Base-by-base conservation (phyloP, 1,140 invertebrate species). In the Drosophila tristis region DNA sequence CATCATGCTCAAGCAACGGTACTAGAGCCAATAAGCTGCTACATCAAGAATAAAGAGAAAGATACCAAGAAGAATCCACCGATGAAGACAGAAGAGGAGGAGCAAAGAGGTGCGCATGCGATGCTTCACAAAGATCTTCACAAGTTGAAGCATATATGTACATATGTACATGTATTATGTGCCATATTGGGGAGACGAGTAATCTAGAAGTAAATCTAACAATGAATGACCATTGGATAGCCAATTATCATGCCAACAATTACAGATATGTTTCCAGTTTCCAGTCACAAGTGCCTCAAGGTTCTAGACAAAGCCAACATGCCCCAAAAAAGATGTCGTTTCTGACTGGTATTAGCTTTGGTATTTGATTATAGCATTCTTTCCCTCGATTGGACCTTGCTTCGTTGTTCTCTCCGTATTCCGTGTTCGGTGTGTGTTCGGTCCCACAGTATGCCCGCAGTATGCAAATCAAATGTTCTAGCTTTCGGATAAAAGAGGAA, bases 381-480 rank as follows among this genome's bases (percentile, higher is more conserved):
- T 61, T 50, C 51, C 64, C 51, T 53, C 57, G 60, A 61, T 67
- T 58, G 44, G 35, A 68, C 58, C 78, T 75, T 64, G 54, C 59
- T n/a, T 35, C 47, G 62, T 47, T 11, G 50, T 11, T 53, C 29
- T 53, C 29, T 31, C 55, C 56, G 62, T 70, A 15, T 57, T 62
- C 50, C 15, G 23, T 15, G 31, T n/a, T n/a, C n/a, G n/a, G n/a
- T 25, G 25, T 57, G 16, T n/a, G 16, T 16, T 49, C 11, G n/a
- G 16, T 16, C 16, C 16, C n/a, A n/a, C n/a, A n/a, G n/a, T n/a
- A n/a, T 11, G 16, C 23, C 9, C n/a, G 5, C 45, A 62, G 43
- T 86, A 86, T 86, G 84, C 78, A 86, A 86, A 86, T 86, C 61
- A 78, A 86, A 78, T 65, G 70, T 78, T 81, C 70, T 84, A 75